phyloP scores from a whole-genome alignment of 2,797 vertebrate species.

The Coranthus polyacanthus region DNA sequence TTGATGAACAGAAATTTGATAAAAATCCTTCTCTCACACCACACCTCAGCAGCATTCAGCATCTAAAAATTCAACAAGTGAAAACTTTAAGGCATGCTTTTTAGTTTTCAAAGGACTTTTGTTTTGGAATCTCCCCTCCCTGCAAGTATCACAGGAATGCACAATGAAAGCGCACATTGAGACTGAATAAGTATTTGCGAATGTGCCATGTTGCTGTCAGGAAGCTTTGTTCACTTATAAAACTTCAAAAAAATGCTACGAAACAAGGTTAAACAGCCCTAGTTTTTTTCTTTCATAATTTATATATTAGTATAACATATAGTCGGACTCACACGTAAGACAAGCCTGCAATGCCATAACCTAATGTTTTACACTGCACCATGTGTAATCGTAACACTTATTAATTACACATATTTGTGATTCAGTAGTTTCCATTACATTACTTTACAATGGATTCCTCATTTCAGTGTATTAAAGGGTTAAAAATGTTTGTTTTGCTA shows the following conservation, averaged over 20 bases:
- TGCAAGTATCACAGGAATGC: constrained; percentile 75
- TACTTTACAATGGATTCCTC: too few relatives aligned
- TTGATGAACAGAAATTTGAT: constrained; percentile 22
- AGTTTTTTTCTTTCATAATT: background rate
- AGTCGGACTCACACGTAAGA: too few relatives aligned
- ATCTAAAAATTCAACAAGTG: constrained; percentile 35
- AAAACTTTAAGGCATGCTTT: constrained; percentile 56
- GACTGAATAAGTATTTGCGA: constrained; percentile 70
- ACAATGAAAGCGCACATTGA: constrained; percentile 75
- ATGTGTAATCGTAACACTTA: too few relatives aligned
- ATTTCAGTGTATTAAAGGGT: too few relatives aligned
- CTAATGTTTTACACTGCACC: too few relatives aligned
- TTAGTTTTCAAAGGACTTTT: constrained; percentile 67
- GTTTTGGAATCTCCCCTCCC: constrained; percentile 73
- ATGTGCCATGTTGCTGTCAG: constrained; percentile 67
- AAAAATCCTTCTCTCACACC: constrained; percentile 18
- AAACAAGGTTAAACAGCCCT: constrained; percentile 28
- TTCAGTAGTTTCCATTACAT: too few relatives aligned
- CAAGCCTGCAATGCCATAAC: too few relatives aligned
- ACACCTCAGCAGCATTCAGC: constrained; percentile 32
- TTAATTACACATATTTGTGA: too few relatives aligned
- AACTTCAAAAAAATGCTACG: constrained; percentile 35
- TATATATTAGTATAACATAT: too few relatives aligned
- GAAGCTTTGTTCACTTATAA: constrained; percentile 62
- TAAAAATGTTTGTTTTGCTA: too few relatives aligned